phyloP scores from a whole-genome alignment of 2,888 invertebrate species.

The Syrphus vitripennis region DNA sequence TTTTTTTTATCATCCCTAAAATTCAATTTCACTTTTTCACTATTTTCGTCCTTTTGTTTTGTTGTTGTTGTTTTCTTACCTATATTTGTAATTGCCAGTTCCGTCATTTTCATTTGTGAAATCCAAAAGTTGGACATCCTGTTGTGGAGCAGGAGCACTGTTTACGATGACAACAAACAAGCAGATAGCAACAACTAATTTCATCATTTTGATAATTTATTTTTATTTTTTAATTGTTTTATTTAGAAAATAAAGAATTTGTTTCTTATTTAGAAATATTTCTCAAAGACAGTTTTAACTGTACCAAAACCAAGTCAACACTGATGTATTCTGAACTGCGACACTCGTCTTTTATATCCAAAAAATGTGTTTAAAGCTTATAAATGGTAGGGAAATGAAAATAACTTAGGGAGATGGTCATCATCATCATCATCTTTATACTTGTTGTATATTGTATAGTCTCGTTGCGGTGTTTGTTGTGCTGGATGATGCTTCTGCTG shows the following conservation, averaged over 20 bases:
- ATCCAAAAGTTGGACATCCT: constrained; percentile 72
- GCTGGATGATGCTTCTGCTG: background rate
- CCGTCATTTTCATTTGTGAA: constrained; percentile 74
- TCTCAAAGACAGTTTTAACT: constrained; percentile 51
- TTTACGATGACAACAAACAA: constrained; percentile 71
- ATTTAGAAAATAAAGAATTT: background rate
- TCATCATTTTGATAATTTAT: constrained; percentile 71
- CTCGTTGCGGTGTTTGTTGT: background rate
- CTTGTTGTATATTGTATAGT: constrained; percentile 3
- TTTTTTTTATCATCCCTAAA: background rate
- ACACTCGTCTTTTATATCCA: constrained; percentile 74
- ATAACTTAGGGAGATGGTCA: constrained; percentile 71
- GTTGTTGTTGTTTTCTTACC: constrained; percentile 68
- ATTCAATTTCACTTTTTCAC: constrained; percentile 3
- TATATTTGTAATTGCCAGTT: constrained; percentile 74
- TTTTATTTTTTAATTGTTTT: constrained; percentile 14
- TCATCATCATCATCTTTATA: constrained; percentile 55
- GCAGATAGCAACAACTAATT: constrained; percentile 68
- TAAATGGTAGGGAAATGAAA: constrained; percentile 71
- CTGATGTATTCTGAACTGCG: constrained; percentile 74
- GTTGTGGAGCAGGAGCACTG: constrained; percentile 72
- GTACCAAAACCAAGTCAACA: constrained; percentile 69
- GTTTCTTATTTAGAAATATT: background rate
- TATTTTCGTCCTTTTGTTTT: background rate
- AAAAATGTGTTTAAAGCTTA: constrained; percentile 68